Evolutionary conservation across 2,113 vertebrate species (phyloP), one percentile per base, ranked within the genome.

Genomic region (Sylvilagus bachmani): DNA sequence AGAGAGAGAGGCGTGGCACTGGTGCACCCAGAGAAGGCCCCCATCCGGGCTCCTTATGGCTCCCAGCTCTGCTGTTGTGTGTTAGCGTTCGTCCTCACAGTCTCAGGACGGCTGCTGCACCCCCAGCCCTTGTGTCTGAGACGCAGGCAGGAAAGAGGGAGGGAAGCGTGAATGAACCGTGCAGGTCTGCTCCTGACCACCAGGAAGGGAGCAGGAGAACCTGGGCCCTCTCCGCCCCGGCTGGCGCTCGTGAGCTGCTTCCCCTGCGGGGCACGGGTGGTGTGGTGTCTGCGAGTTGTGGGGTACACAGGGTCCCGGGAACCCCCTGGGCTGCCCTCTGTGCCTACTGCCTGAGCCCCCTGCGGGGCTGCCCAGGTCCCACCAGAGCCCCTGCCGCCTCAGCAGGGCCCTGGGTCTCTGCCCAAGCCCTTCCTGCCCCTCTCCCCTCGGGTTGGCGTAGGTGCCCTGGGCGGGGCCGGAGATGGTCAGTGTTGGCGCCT

Each of bases 41-140:
- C 90, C 24, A 3, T 4, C 36, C 58, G 2, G 9, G 13, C 22
- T 38, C 61, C 53, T 1, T 0, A 3, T 1, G 5, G 21, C 66
- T 27, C 53, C 61, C 36, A 19, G 19, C 17, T 55, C 10, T 22
- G 44, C 33, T 29, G 3, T 36, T 44, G 44, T 44, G 44, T 0
- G 9, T 49, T 38, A 44, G 13, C 27, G 0, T 27, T 22, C 38
- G 74, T 44, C 70, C 64, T 93, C 83, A 2, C 8, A n/a, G 73
- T 38, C 79, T 74, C 66, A 64, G 13, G 3, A 2, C 4, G 31
- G 70, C 38, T 75, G 93, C 74, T 10, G 70, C 0, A 0, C 29
- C 84, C 92, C 92, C 44, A 64, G 89, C 31, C 44, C 10, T 89
- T 33, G 49, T 10, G 5, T 53, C 79, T 58, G 38, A 51, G 25